Evolutionary conservation across 53 echinoderm and acorn worm species (phyloP), one percentile per base, ranked within the genome.

Genomic region (Henricia sp.): DNA sequence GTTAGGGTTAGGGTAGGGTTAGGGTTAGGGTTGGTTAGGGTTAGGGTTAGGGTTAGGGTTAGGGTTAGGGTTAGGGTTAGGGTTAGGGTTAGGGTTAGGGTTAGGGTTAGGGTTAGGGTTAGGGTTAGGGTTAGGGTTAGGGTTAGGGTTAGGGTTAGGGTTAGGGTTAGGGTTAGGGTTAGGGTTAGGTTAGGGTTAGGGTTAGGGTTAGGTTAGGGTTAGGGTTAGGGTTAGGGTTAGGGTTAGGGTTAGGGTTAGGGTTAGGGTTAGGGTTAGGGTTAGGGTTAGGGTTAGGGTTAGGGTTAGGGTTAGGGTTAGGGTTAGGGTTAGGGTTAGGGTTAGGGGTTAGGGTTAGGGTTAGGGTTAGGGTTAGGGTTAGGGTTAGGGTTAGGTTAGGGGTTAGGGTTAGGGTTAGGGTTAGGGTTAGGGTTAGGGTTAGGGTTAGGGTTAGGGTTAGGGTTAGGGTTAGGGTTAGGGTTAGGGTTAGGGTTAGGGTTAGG

Each of bases 301-400:
- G 78, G 20, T 67, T 38, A 42, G 82, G 40, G 40, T 42, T 65
- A 67, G 66, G 66, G 41, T 38, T 38, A 40, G 66, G 41, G 78
- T 78, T 59, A 78, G 60, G 78, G 75, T 74, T 64, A 65, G 82
- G 82, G 64, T 82, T n/a, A n/a, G n/a, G n/a, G n/a, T n/a, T n/a
- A n/a, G n/a, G n/a, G n/a, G n/a, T n/a, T n/a, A n/a, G n/a, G 48
- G 48, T 48, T 64, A 65, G 66, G 82, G 82, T 63, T 82, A 64
- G 66, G 82, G 82, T 82, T 82, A 82, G 82, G 82, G 82, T 82
- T 82, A 82, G 82, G 82, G 82, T 82, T 82, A 82, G 82, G 82
- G 82, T 82, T 82, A 82, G 82, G 82, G 82, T 82, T 82, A 82
- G 82, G 82, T 64, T 82, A 26, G 28, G 74, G n/a, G n/a, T n/a